phyloP scores from a whole-genome alignment of 2,888 invertebrate genomes.

The Limnephilus lunatus region DNA sequence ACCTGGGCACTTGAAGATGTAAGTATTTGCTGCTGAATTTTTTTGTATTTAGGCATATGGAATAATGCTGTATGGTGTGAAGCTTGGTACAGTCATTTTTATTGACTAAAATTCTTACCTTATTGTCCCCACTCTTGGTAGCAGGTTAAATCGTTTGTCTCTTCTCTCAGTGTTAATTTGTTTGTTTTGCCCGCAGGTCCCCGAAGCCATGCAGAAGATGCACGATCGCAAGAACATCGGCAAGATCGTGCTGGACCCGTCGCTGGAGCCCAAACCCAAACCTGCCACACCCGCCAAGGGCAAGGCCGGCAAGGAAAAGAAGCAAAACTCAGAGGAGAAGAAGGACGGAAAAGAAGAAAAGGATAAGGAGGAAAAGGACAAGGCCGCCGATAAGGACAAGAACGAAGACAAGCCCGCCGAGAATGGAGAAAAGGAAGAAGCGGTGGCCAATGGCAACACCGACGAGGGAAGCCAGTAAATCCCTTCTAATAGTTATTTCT shows the following conservation, averaged over 20 bases:
- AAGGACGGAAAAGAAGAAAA: conserved; percentile 77
- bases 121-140: no score
- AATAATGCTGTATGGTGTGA: no score
- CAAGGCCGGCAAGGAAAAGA: conserved; percentile 85
- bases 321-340: conserved; percentile 83
- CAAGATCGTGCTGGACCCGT: conserved; percentile 90
- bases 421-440: conserved; percentile 76
- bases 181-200: conserved; percentile 77
- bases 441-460: conserved; percentile 76
- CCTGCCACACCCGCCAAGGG: conserved; percentile 88
- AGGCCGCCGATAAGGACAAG: conserved; percentile 70
- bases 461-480: conserved; percentile 72
- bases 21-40: conserved; percentile 69
- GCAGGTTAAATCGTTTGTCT: not conserved
- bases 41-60: no score
- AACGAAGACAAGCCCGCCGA: conserved; percentile 67
- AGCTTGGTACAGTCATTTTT: no score
- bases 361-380: conserved; percentile 74
- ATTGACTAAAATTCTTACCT: no score
- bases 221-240: conserved; percentile 95
- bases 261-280: conserved; percentile 87
- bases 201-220: conserved; percentile 95
- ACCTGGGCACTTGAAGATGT: conserved; percentile 93
- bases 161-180: not conserved
- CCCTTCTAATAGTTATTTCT: conserved; percentile 24